phyloP scores from a whole-genome alignment of 2,888 invertebrate species.

The Philonicus albiceps region DNA sequence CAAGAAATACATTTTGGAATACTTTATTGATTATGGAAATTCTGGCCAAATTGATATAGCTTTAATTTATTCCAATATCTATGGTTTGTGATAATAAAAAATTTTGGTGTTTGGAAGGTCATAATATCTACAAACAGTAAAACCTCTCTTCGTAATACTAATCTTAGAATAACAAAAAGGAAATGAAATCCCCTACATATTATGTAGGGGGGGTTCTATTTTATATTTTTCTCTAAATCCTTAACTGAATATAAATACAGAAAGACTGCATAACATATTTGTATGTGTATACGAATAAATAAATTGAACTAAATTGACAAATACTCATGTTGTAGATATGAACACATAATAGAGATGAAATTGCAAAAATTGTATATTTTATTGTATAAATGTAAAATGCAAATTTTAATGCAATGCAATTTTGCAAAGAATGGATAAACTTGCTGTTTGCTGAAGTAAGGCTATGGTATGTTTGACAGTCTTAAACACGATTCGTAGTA shows the following conservation, averaged over 20 bases:
- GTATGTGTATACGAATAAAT: neutral
- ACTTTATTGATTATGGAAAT: constrained; percentile 5
- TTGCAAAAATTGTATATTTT: neutral
- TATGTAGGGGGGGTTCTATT: neutral
- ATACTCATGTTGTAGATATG: neutral
- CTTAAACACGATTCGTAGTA: neutral
- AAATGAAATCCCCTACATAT: neutral
- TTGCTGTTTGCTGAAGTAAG: neutral
- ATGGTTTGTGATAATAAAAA: neutral
- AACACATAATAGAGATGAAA: neutral
- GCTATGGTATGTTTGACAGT: neutral
- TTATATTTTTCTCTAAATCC: neutral
- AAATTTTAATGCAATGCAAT: neutral
- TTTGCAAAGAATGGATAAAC: neutral
- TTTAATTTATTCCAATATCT: neutral
- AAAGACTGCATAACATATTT: neutral
- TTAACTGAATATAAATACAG: neutral
- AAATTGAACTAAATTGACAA: neutral
- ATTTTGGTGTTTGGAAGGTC: neutral
- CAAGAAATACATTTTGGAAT: neutral
- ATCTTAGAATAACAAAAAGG: neutral
- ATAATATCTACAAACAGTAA: constrained; percentile 8
- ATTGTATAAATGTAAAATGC: neutral
- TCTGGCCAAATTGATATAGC: constrained; percentile 46
- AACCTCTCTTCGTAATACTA: constrained; percentile 42